Conservation (phyloP, 2,113 vertebrate genomes). For the Seriola rivoliana region DNA sequence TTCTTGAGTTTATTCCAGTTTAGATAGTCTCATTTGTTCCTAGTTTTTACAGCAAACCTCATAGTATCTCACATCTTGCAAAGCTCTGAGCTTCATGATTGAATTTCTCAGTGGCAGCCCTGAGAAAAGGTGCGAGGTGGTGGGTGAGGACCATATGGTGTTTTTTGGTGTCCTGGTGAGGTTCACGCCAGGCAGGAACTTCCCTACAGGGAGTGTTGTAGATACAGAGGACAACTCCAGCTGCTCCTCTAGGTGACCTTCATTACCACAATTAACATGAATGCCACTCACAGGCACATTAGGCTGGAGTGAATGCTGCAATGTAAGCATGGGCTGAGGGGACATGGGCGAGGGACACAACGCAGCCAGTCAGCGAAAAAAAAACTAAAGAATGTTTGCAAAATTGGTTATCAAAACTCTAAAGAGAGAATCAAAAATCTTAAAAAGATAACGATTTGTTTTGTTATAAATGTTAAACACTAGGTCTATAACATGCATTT, state of each 20-base stretch:
- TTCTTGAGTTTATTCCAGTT: neutral
- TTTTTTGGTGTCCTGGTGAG: conserved; percentile 68
- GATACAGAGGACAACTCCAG: conserved; percentile 75
- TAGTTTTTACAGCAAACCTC: conserved; percentile 1
- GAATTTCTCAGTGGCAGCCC: conserved; percentile 44
- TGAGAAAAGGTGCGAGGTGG: conserved; percentile 57
- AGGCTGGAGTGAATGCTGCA: conserved; percentile 32
- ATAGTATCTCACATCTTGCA: conserved; percentile 12
- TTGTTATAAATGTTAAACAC: too few relatives aligned
- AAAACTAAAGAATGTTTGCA: neutral
- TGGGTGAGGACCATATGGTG: conserved; percentile 80
- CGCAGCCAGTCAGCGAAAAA: neutral
- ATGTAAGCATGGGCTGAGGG: conserved; percentile 1
- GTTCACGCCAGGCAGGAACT: conserved; percentile 49
- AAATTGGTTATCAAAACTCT: neutral
- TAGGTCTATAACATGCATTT: too few relatives aligned
- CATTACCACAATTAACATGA: conserved; percentile 83
- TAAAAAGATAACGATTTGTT: neutral
- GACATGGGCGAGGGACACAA: conserved; percentile 5
- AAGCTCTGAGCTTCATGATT: conserved; percentile 19
- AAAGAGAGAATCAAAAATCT: too few relatives aligned
- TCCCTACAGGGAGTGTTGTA: conserved; percentile 75
- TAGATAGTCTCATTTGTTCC: neutral
- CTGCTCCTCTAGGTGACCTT: conserved; percentile 82
- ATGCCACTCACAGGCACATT: conserved; percentile 73